Base-by-base conservation (phyloP, 2,888 invertebrate genomes). In the Ophioninae sp. region DNA sequence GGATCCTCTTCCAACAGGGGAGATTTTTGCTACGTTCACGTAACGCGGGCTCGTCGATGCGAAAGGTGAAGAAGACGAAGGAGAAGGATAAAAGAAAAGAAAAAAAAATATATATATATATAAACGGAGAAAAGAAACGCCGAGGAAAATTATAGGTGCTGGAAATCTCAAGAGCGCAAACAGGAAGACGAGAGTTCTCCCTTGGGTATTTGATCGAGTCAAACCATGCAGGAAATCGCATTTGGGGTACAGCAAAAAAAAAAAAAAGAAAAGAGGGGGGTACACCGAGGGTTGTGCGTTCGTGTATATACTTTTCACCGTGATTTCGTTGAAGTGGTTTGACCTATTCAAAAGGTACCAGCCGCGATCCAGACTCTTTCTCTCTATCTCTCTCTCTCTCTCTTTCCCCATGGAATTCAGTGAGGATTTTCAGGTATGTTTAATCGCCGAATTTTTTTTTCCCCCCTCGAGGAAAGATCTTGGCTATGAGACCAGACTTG, bases 161-260 rank as follows among this genome's bases (percentile, higher is more conserved):
- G 91, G 88, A 91, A 91, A 92, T 92, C 90, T 89, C 88, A 84
- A 88, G 84, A 84, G 89, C 85, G 90, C 88, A 92, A 92, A 91
- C 91, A 91, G 92, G 90, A 91, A 89, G 88, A 87, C 85, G 85
- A 83, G 82, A 44, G 44, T 68, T 37, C 67, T 70, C 87, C 87
- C 85, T 83, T 70, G 85, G 73, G 61, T 76, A 67, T 85, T 87
- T 74, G 81, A 87, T 83, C 89, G 88, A 88, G 88, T 87, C 90
- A 90, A 91, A 88, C 91, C 91, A 90, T 89, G 91, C 92, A 89
- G 88, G 88, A 92, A 92, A 92, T 92, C 92, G 91, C 87, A 90
- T 89, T 89, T 84, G 85, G 50, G 67, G 39, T 65, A 65, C 73
- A 62, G 41, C 20, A 50, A 44, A 50, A 79, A 44, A n/a, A n/a